Evolutionary conservation across 2,888 invertebrate species (phyloP), one percentile per base, ranked within the genome.

Genomic region (Callimorpha dominula): DNA sequence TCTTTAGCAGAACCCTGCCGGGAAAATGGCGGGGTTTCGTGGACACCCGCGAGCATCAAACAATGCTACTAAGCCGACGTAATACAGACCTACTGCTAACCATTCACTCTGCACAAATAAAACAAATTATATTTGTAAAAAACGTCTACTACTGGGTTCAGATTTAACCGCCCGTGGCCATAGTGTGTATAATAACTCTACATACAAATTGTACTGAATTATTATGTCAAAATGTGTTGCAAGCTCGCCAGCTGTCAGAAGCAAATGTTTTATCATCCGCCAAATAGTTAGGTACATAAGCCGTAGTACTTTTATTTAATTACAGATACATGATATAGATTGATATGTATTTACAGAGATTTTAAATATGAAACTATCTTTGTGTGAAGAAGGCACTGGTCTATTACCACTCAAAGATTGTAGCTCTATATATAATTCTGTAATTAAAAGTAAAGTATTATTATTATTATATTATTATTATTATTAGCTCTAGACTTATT

Each of bases 81-180:
- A 88, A 89, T 88, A 90, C 91, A 90, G 87, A 87, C 90, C 88
- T 88, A 89, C 90, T 80, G 78, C 80, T 82, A 85, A 85, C 91
- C 87, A 93, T 94, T 93, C 92, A 91, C 88, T 92, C 94, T 91
- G 91, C 93, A 94, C 93, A 95, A 95, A 94, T 94, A 94, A 94
- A 93, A 94, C 94, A 94, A 94, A 95, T 95, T 95, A 93, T 94
- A 93, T 93, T 93, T 93, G 90, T 92, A 88, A 90, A 93, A 92
- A 91, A 92, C 90, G 85, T 88, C 89, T 88, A 91, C 90, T 90
- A 89, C 88, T 88, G 87, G 88, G 90, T 88, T 73, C 85, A 81
- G 82, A 81, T 84, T 83, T 75, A 82, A 83, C 81, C 84, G 76
- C 83, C 84, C 81, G 82, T 81, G 82, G 84, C 78, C 78, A 75